phyloP scores from a whole-genome alignment of 2,113 vertebrate species.

The Tilapia sparmanii region DNA sequence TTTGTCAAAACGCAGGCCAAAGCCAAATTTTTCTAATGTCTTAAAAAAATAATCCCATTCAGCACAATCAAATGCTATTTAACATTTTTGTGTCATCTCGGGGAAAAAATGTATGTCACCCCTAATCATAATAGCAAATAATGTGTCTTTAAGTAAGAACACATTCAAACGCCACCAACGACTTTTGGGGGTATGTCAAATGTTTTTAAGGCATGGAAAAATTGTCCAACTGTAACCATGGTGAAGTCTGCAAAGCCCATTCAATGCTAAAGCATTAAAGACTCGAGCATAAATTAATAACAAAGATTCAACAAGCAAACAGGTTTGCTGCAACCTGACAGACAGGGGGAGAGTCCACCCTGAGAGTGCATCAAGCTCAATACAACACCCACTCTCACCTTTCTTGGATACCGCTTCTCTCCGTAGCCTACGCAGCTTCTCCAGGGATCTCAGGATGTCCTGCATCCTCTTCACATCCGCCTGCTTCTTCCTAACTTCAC shows the following conservation, averaged over 20 bases:
- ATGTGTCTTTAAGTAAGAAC: background rate
- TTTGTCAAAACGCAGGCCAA: background rate
- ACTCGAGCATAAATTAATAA: background rate
- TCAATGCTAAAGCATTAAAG: background rate
- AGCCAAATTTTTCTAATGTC: background rate
- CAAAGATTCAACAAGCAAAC: background rate
- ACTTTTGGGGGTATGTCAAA: background rate
- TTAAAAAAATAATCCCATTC: background rate
- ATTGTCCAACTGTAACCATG: background rate
- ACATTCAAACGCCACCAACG: rapidly evolving
- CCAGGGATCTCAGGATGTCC: conserved; percentile 82
- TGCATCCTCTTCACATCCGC: conserved; percentile 88
- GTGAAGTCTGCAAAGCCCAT: background rate
- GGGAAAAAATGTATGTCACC: rapidly evolving
- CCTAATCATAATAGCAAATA: rapidly evolving
- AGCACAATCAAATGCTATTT: background rate
- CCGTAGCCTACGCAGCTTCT: conserved; percentile 86
- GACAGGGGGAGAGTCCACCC: background rate
- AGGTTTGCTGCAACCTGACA: background rate
- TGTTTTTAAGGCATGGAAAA: background rate
- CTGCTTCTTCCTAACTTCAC: conserved; percentile 93
- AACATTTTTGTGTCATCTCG: background rate
- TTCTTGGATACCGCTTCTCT: conserved; percentile 92
- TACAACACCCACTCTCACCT: conserved; percentile 64
- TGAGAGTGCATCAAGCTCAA: background rate